phyloP scores from a whole-genome alignment of 2,797 vertebrate species.

The Nasua narica region DNA sequence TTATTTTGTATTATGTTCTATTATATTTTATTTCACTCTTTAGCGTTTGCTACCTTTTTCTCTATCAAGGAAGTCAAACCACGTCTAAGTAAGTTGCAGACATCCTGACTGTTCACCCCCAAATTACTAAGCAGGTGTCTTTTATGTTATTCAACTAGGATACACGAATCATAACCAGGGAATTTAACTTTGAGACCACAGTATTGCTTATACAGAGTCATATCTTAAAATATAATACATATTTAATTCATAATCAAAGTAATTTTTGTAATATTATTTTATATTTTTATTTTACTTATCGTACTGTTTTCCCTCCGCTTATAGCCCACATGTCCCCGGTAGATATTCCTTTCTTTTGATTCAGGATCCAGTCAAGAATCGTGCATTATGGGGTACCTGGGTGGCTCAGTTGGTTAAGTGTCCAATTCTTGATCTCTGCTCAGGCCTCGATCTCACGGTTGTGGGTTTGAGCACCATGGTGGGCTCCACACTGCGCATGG shows the following conservation, averaged over 20 bases:
- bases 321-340: neutral
- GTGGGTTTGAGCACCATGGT: neutral
- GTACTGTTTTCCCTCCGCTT: neutral
- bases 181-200: neutral
- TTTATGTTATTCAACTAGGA: neutral
- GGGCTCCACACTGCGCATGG: neutral
- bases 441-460: neutral
- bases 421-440: neutral
- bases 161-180: neutral
- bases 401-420: neutral
- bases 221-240: neutral
- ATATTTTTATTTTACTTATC: neutral
- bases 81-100: neutral
- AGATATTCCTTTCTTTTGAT: neutral
- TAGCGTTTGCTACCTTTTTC: neutral
- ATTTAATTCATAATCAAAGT: neutral
- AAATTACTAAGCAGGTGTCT: neutral
- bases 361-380: neutral
- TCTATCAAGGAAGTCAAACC: neutral
- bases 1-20: neutral
- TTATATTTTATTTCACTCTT: neutral
- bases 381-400: neutral
- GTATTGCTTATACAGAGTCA: neutral
- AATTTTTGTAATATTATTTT: neutral
- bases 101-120: neutral